Conservation (phyloP, 2,888 invertebrate genomes). For the Drosophila pseudotalamancana region DNA sequence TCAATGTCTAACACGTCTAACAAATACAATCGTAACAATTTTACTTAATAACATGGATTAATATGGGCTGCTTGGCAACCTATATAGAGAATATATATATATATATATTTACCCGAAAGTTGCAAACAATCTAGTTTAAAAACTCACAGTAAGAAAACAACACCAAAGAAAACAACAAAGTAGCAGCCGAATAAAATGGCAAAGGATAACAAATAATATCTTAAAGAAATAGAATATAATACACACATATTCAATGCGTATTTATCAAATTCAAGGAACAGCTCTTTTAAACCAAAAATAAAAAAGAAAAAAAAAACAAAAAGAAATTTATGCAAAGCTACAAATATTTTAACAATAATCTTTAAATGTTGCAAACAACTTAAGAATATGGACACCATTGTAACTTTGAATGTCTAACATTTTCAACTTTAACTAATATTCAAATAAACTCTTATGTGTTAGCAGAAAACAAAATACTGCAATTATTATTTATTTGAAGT, state of each 20-base stretch:
- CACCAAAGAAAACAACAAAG: conserved; percentile 26
- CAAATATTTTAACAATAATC: conserved; percentile 58
- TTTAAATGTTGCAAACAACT: conserved; percentile 63
- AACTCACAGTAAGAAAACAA: conserved; percentile 76
- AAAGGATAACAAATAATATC: conserved; percentile 27
- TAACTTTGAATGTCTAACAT: conserved; percentile 77
- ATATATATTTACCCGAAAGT: conserved; percentile 12
- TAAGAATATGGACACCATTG: conserved; percentile 56
- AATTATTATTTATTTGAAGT: background rate
- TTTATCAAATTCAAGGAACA: conserved; percentile 31
- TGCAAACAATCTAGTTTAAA: conserved; percentile 38
- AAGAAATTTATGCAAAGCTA: conserved; percentile 68
- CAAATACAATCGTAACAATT: conserved; percentile 64
- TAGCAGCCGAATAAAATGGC: conserved; percentile 28
- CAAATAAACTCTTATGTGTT: conserved; percentile 71
- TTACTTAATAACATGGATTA: conserved; percentile 41
- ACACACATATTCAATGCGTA: conserved; percentile 24
- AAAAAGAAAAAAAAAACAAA: conserved; percentile 22
- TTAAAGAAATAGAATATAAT: conserved; percentile 32
- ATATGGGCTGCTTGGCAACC: conserved; percentile 17
- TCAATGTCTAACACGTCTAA: conserved; percentile 66
- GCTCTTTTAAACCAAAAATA: conserved; percentile 33
- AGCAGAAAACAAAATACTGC: conserved; percentile 39
- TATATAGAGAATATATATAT: conserved; percentile 7
- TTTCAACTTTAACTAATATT: conserved; percentile 72